Base-by-base conservation (phyloP, 2,888 invertebrate species). In the Zeuzera pyrina region DNA sequence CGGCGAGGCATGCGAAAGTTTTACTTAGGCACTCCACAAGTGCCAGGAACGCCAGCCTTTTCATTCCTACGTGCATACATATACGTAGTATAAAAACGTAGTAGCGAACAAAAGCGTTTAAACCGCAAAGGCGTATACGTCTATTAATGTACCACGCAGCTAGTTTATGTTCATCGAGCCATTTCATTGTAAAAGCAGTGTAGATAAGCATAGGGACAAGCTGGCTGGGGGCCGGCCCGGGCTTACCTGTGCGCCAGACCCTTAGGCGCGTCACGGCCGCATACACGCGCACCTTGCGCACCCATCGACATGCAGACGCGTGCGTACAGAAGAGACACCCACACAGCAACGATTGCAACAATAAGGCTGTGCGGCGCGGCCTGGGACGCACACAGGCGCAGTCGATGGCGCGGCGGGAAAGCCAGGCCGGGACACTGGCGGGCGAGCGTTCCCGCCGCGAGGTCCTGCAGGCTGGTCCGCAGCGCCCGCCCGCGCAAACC, bases 381-480 rank as follows among this genome's bases (percentile, higher is more conserved):
- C 31, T 34, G 13, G 41, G 41, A 33, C 42, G 39, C 33, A 33
- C 34, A 31, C 21, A 31, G 16, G 29, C 39, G 29, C 39, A 35
- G 29, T 27, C 33, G 34, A n/a, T n/a, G n/a, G 36, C 35, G 43
- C 45, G 46, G 49, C 49, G 44, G 48, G 54, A 48, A 49, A 52
- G 53, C 49, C 43, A 40, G 59, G 58, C 52, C 55, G 52, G 51
- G 57, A 49, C 79, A 79, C 52, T 72, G 74, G 81, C 81, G 79
- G 81, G 73, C 73, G 62, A 78, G 71, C 73, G 56, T 65, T 74
- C 71, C 73, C 78, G 76, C 71, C 70, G 79, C 56, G 64, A 60
- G 71, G 70, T 59, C 55, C 59, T 61, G 48, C 52, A 47, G 42
- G 47, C 35, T 42, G 57, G 45, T 48, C 63, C 65, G 64, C 68